These are phyloP conservation scores for Falco naumanni DNA, from an alignment of 2,797 vertebrate genomes.

Conservation along the genomic window DNA sequence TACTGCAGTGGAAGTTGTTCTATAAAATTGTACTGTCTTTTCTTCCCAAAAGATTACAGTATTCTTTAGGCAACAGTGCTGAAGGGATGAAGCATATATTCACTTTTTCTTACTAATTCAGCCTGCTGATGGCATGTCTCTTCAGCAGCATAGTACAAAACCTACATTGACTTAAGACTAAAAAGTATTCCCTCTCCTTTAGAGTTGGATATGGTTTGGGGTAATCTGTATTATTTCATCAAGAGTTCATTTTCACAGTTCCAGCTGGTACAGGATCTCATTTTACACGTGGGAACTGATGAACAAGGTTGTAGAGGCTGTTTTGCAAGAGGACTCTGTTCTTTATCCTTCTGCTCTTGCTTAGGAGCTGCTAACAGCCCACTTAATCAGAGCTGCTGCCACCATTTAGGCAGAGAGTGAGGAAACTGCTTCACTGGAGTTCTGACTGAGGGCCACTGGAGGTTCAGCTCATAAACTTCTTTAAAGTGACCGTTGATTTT, in stretches of 20 bases:
- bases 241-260: neutral
- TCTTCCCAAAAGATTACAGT: neutral
- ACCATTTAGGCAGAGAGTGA: neutral
- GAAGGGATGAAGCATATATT: neutral
- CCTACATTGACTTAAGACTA: neutral
- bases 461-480: neutral
- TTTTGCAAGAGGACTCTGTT: neutral
- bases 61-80: neutral
- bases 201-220: neutral
- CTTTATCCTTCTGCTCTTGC: neutral
- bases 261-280: neutral
- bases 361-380: neutral
- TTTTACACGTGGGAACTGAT: neutral
- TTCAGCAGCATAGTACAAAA: neutral
- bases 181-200: neutral
- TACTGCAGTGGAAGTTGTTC: neutral
- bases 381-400: neutral
- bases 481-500: neutral
- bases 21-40: neutral
- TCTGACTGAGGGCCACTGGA: neutral
- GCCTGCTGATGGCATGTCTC: neutral
- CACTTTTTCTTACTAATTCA: neutral
- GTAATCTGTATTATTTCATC: neutral
- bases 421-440: neutral
- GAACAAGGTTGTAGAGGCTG: neutral